Conservation (phyloP, 1,140 invertebrate genomes). For the Acromyrmex heyeri region DNA sequence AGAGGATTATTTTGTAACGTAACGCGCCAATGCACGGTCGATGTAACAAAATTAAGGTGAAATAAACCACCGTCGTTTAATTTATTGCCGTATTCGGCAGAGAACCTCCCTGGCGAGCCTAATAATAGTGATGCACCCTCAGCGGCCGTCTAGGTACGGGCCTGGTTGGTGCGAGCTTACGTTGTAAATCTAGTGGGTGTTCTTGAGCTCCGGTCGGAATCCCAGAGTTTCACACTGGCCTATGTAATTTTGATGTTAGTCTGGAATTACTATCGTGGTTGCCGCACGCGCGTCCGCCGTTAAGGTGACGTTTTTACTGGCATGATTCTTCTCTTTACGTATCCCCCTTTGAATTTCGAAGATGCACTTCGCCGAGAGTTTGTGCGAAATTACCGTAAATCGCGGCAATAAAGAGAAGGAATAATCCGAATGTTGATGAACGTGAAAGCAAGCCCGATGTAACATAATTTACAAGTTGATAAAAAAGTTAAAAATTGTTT, state of each 20-base stretch:
- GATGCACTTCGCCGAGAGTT: neutral
- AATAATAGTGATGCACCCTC: constrained; percentile 48
- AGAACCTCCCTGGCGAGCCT: constrained; percentile 23
- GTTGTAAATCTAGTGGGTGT: constrained; percentile 65
- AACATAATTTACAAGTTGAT: constrained; percentile 5
- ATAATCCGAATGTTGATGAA: constrained; percentile 20
- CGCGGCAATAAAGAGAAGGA: constrained; percentile 15
- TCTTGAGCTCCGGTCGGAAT: constrained; percentile 41
- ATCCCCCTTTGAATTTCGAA: constrained; percentile 42
- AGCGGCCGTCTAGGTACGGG: constrained; percentile 2
- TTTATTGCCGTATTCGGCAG: constrained; percentile 31
- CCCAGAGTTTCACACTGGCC: constrained; percentile 41
- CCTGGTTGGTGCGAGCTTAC: constrained; percentile 1
- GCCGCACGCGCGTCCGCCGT: constrained; percentile 32
- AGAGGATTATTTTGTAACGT: constrained; percentile 5
- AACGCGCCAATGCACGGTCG: neutral
- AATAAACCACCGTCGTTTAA: constrained; percentile 51
- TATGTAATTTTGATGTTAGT: constrained; percentile 55
- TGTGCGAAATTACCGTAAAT: neutral
- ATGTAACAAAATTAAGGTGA: constrained; percentile 46
- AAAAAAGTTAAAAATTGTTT: constrained; percentile 21
- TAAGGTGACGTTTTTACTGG: constrained; percentile 53
- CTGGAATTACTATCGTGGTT: constrained; percentile 53
- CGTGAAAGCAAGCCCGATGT: neutral
- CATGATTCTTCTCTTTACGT: constrained; percentile 23